Evolutionary conservation across 2,888 invertebrate genomes (phyloP).

Genomic region (Leptinotarsa tumamoca): DNA sequence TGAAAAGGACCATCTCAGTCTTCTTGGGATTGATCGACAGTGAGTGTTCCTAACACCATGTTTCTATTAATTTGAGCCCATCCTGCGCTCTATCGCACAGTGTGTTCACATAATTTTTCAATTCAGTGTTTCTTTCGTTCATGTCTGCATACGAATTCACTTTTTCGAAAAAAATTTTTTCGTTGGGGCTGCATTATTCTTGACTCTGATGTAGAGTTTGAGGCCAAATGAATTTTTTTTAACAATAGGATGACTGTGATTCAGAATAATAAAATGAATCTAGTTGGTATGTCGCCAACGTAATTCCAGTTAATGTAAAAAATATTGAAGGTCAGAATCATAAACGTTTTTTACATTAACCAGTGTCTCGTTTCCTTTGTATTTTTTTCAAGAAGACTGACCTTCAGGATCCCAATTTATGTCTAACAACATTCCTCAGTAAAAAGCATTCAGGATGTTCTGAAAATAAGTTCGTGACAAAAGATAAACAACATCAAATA

Average conservation of each 20-base stretch:
- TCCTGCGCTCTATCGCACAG: too few relatives aligned
- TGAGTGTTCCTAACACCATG: too few relatives aligned
- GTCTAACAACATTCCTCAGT: slow-evolving; percentile 23
- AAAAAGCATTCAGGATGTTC: slow-evolving; percentile 19
- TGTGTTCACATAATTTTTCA: too few relatives aligned
- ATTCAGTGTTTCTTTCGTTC: too few relatives aligned
- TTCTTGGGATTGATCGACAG: too few relatives aligned
- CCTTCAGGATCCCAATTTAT: slow-evolving; percentile 24
- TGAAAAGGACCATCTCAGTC: too few relatives aligned
- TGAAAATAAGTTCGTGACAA: background rate
- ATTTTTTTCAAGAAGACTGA: slow-evolving; percentile 5
- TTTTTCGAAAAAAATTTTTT: too few relatives aligned
- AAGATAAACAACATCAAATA: background rate
- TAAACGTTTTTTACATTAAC: background rate
- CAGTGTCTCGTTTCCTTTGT: slow-evolving; percentile 16
- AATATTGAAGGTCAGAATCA: slow-evolving; percentile 12
- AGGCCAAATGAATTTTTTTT: background rate
- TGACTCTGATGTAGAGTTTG: too few relatives aligned
- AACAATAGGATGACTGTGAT: background rate
- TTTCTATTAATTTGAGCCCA: too few relatives aligned
- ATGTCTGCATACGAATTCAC: too few relatives aligned
- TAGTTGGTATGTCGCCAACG: background rate
- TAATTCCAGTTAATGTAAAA: slow-evolving; percentile 7
- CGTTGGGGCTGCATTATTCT: too few relatives aligned
- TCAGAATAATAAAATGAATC: background rate